These are phyloP conservation scores for Phrynosoma platyrhinos DNA, from an alignment of 2,113 vertebrate species.

Conservation along the genomic window DNA sequence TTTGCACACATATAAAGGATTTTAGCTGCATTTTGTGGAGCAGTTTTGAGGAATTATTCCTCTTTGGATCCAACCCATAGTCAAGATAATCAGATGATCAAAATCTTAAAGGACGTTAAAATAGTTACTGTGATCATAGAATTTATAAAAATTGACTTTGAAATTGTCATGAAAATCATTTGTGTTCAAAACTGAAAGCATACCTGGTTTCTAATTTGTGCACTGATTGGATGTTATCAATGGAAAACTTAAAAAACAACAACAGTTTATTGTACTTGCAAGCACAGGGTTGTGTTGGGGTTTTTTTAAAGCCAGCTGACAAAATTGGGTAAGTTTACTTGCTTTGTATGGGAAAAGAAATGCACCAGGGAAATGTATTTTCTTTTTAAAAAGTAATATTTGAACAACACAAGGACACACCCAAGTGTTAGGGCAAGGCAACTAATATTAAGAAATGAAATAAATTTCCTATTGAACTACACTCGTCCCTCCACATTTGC, in stretches of 20 bases:
- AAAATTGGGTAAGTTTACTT: neutral
- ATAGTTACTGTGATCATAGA: conserved; percentile 31
- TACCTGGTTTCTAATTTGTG: conserved; percentile 46
- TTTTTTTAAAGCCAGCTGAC: neutral
- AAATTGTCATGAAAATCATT: conserved; percentile 19
- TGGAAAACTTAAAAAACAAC: conserved; percentile 5
- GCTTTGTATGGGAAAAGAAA: neutral
- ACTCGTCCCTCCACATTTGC: too few relatives aligned
- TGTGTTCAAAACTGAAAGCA: neutral
- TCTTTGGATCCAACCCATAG: conserved; percentile 29
- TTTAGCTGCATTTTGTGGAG: neutral
- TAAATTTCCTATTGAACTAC: neutral
- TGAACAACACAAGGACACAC: neutral
- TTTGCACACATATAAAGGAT: neutral
- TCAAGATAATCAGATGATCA: conserved; percentile 2
- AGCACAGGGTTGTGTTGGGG: neutral
- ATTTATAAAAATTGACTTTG: conserved; percentile 14
- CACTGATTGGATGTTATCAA: conserved; percentile 18
- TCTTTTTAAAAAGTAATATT: neutral
- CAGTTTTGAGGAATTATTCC: neutral
- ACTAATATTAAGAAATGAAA: too few relatives aligned
- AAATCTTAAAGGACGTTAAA: conserved; percentile 15
- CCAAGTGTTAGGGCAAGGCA: neutral
- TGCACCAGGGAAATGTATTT: too few relatives aligned
- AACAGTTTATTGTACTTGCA: neutral